phyloP scores from a whole-genome alignment of 2,113 vertebrate species.

The Formicarius rufipectus region DNA sequence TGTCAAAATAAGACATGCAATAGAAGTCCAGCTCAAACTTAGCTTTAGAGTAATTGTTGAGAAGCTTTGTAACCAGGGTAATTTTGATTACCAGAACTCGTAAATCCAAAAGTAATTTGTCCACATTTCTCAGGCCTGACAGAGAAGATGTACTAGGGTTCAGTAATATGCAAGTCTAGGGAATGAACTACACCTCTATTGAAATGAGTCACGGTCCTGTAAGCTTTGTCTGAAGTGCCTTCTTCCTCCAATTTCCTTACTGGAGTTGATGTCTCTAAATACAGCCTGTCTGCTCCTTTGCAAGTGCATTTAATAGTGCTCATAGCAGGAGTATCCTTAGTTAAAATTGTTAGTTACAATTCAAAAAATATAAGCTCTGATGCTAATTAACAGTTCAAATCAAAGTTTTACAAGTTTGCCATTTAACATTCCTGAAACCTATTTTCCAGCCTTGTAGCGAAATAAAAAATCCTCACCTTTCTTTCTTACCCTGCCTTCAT shows the following conservation, averaged over 20 bases:
- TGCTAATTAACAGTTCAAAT: not conserved
- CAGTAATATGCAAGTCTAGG: not conserved
- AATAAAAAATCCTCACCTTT: not conserved
- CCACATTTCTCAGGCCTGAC: not conserved
- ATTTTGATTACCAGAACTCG: not conserved
- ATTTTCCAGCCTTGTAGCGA: not conserved
- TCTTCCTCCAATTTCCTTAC: not conserved
- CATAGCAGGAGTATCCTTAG: not conserved
- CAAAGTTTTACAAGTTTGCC: not conserved
- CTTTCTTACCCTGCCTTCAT: not conserved
- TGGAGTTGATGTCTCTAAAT: not conserved
- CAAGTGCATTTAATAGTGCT: not conserved
- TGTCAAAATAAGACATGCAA: not conserved
- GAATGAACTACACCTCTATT: not conserved
- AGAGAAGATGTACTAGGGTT: not conserved
- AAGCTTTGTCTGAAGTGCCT: not conserved
- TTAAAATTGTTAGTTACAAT: not conserved
- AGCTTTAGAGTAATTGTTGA: not conserved
- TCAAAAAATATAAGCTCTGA: not conserved
- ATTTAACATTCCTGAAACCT: not conserved
- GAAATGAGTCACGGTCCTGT: not conserved
- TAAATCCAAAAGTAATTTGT: constrained; percentile 30
- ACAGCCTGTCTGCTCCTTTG: not conserved
- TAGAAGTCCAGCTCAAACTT: not conserved
- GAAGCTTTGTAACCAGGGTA: not conserved